These are phyloP conservation scores for Petroica traversi DNA, from an alignment of 2,113 vertebrate species.

Conservation along the genomic window DNA sequence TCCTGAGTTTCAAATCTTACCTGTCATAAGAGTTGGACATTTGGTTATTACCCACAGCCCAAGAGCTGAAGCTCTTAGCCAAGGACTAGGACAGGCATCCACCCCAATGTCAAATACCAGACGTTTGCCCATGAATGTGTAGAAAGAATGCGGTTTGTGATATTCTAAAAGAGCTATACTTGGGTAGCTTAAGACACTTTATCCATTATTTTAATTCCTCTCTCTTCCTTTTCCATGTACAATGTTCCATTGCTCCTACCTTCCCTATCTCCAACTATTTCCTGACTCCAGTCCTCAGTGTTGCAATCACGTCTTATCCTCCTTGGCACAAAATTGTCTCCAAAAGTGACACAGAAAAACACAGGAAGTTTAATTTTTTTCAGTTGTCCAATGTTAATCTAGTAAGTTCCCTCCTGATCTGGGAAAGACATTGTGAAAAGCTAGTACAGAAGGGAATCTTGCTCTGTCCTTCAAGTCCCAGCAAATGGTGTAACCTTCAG, in stretches of 20 bases:
- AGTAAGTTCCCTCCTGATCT: neutral
- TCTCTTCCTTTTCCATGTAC: neutral
- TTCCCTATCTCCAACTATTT: neutral
- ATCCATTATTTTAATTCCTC: neutral
- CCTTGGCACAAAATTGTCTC: neutral
- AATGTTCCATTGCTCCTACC: neutral
- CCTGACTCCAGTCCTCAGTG: neutral
- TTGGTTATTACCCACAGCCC: neutral
- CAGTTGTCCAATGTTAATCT: neutral
- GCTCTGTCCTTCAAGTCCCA: neutral
- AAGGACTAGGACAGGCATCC: neutral
- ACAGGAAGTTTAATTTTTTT: neutral
- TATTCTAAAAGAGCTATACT: neutral
- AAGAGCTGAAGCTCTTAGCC: neutral
- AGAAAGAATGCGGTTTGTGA: neutral
- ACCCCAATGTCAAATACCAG: neutral
- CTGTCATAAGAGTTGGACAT: neutral
- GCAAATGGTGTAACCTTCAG: neutral
- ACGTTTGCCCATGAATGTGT: fast-evolving
- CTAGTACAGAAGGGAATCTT: neutral
- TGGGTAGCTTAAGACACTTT: neutral
- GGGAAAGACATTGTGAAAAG: neutral
- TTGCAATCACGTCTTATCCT: neutral
- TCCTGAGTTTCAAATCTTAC: neutral
- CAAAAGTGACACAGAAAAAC: neutral